Base-by-base conservation (phyloP, 2,888 invertebrate species). In the Nesidiocoris tenuis region DNA sequence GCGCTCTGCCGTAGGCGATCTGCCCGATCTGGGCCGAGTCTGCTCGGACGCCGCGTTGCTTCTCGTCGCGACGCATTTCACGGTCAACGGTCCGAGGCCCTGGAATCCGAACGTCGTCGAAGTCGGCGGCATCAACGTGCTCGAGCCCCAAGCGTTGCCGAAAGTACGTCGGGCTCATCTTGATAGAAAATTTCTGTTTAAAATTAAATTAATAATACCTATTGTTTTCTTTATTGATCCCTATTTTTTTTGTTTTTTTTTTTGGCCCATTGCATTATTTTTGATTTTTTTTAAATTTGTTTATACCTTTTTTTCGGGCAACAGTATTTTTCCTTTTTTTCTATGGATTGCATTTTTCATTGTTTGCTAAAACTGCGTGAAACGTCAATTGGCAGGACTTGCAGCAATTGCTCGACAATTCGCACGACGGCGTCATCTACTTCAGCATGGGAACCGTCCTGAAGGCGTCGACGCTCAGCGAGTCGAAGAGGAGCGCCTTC, bases 401-500 rank as follows among this genome's bases (percentile, higher is more conserved):
- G 9, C 85, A 87, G 77, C 84, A 86, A 76, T 91, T 91, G 81
- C 83, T 93, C 17, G 88, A 89, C 80, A 87, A 87, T 71, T 88
- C 91, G 0, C 82, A 89, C 74, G 84, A 89, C 71, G 92, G 92
- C 0, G 88, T 91, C 2, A 86, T 94, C 79, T 90, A 88, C 81
- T 90, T 94, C 77, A 92, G 90, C 82, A 88, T 93, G 83, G 94
- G 93, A 9, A 92, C 93, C 0, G 87, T 91, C 85, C 84, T 93
- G 67, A 90, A 88, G 81, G 86, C 87, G 12, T 86, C 90, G 0
- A 87, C 88, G 1, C 86, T 94, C 81, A 86, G 90, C 0, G 81
- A 83, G 18, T 86, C 88, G 0, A 90, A 88, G 81, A 82, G 89
- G 22, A 81, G 85, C 19, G 86, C 85, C n/a, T 87, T 94, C 70